These are phyloP conservation scores for Gambusia yucatana DNA, from an alignment of 2,797 vertebrate genomes.

Conservation along the genomic window DNA sequence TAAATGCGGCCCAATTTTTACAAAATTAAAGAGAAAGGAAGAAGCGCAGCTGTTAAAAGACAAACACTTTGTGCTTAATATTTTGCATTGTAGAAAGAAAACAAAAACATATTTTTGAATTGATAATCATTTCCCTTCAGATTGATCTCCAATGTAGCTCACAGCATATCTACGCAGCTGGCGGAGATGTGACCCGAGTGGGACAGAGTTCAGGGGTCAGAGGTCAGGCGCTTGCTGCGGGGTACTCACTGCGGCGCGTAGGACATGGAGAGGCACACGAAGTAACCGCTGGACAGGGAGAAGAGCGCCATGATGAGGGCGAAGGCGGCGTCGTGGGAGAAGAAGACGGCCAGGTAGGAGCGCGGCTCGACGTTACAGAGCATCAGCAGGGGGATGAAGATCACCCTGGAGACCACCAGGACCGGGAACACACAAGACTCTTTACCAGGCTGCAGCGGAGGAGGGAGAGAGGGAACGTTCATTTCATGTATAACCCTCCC, in stretches of 20 bases:
- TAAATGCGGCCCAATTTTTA: no score
- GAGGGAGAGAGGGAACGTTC: not conserved
- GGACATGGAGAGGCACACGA: slow-evolving; percentile 88
- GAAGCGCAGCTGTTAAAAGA: no score
- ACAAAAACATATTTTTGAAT: no score
- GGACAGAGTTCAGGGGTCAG: not conserved
- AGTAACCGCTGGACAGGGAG: slow-evolving; percentile 88
- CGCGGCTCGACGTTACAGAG: slow-evolving; percentile 83
- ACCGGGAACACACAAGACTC: slow-evolving; percentile 82
- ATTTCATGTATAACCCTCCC: not conserved
- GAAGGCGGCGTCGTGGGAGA: slow-evolving; percentile 80
- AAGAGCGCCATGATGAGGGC: slow-evolving; percentile 85
- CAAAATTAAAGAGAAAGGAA: no score
- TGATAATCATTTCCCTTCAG: not conserved
- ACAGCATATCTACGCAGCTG: not conserved
- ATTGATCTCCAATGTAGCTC: not conserved
- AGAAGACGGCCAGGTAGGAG: slow-evolving; percentile 73
- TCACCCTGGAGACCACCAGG: slow-evolving; percentile 80
- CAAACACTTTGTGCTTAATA: no score
- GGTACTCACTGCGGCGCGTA: slow-evolving; percentile 86
- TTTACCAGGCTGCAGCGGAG: slow-evolving; percentile 77
- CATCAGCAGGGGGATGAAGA: slow-evolving; percentile 90
- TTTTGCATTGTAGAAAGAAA: no score
- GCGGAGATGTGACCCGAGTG: not conserved
- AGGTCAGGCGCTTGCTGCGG: not conserved